Conservation (phyloP, 2,113 vertebrate species). For the Sigmodon hispidus region DNA sequence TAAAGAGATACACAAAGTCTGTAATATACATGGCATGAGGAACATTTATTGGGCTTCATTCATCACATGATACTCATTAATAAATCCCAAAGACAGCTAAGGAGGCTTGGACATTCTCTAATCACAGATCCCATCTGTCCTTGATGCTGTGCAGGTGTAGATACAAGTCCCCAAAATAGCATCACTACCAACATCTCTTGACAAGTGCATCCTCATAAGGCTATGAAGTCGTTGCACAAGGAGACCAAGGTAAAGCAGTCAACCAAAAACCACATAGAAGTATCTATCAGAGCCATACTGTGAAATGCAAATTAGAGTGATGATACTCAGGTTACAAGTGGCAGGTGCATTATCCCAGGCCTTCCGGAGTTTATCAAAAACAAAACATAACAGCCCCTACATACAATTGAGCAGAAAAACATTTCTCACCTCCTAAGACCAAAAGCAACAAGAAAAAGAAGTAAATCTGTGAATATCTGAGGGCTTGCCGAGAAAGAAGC, state of each 20-base stretch:
- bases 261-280: neutral
- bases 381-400: neutral
- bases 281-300: neutral
- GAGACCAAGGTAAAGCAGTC: neutral
- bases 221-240: neutral
- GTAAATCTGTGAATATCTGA: neutral
- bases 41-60: neutral
- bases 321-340: neutral
- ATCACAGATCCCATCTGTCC: neutral
- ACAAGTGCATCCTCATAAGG: neutral
- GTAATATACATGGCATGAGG: too few species aligned
- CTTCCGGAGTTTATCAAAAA: neutral
- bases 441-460: neutral
- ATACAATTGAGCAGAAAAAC: neutral
- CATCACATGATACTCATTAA: neutral
- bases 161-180: too few species aligned
- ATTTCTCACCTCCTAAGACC: neutral
- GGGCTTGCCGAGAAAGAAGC: neutral
- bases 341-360: neutral
- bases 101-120: neutral
- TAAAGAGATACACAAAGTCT: neutral
- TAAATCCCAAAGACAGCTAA: neutral
- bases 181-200: neutral
- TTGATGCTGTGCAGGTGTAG: rapidly evolving
- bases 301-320: slow-evolving; percentile 10